These are phyloP conservation scores for Anagrus nilaparvatae DNA, from an alignment of 1,140 invertebrate species.

Conservation along the genomic window DNA sequence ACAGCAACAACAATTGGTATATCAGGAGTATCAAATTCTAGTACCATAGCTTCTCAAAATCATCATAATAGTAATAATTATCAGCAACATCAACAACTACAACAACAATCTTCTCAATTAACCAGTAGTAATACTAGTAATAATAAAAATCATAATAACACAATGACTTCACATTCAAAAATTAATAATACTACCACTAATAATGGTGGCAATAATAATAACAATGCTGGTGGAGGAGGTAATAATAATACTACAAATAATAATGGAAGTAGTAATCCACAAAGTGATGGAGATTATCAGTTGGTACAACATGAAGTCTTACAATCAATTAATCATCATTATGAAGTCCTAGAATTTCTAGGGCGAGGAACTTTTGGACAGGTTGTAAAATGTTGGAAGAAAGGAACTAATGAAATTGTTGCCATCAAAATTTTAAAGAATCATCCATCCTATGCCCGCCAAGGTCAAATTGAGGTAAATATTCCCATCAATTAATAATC, in stretches of 20 bases:
- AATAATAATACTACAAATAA: constrained; percentile 47
- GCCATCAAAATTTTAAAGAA: constrained; percentile 99
- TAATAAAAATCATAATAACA: constrained; percentile 26
- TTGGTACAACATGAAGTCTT: constrained; percentile 97
- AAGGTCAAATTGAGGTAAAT: constrained; percentile 96
- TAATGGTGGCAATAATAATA: constrained; percentile 22
- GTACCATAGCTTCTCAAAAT: constrained; percentile 23
- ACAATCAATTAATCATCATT: constrained; percentile 85
- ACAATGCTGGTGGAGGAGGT: constrained; percentile 46
- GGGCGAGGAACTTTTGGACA: constrained; percentile 95
- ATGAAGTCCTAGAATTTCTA: constrained; percentile 97
- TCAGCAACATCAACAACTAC: constrained; percentile 21
- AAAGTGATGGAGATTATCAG: constrained; percentile 94
- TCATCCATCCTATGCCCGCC: constrained; percentile 98
- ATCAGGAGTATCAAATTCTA: constrained; percentile 15
- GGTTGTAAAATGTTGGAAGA: constrained; percentile 99
- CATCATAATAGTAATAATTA: too few relatives aligned
- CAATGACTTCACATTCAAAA: constrained; percentile 24
- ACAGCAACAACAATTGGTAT: constrained; percentile 28
- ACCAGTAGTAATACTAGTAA: constrained; percentile 24
- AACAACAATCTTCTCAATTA: constrained; percentile 21
- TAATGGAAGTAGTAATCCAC: constrained; percentile 54
- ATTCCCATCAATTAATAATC: neutral
- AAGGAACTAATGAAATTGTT: constrained; percentile 98
- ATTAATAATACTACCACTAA: constrained; percentile 17